phyloP scores from a whole-genome alignment of 2,797 vertebrate species.

The Philypnodon macrostomus region DNA sequence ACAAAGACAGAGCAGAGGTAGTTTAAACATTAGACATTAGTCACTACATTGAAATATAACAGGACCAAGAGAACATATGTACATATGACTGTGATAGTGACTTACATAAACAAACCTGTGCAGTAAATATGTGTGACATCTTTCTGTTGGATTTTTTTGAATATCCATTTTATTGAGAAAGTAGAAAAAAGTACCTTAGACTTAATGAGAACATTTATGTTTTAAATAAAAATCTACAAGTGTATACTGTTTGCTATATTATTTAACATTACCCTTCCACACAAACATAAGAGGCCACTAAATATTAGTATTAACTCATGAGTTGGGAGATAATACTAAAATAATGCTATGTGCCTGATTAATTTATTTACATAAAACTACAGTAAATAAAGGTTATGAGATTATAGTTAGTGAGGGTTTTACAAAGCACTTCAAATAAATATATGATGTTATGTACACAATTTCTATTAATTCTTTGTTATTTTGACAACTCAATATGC shows the following conservation, averaged over 20 bases:
- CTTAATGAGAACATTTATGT: too few relatives aligned
- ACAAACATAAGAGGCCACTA: not conserved
- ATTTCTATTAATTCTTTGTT: slow-evolving; percentile 33
- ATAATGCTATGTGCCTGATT: too few relatives aligned
- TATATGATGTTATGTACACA: slow-evolving; percentile 63
- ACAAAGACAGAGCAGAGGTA: slow-evolving; percentile 64
- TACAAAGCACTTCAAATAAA: slow-evolving; percentile 53
- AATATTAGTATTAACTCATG: too few relatives aligned
- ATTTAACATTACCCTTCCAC: too few relatives aligned
- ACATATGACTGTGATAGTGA: slow-evolving; percentile 11
- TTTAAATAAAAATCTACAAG: too few relatives aligned
- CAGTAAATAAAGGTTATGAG: too few relatives aligned
- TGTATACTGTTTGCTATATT: too few relatives aligned
- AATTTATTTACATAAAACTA: too few relatives aligned
- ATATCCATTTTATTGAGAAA: not conserved
- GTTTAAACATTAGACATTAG: slow-evolving; percentile 54
- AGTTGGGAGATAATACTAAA: too few relatives aligned
- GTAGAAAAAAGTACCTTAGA: not conserved
- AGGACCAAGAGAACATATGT: slow-evolving; percentile 10
- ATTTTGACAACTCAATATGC: slow-evolving; percentile 32
- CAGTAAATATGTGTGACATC: slow-evolving; percentile 28
- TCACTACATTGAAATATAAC: too few relatives aligned
- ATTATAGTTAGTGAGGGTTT: slow-evolving; percentile 57
- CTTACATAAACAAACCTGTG: slow-evolving; percentile 34
- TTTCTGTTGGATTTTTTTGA: not conserved